Base-by-base conservation (phyloP, 2,888 invertebrate genomes). In the Dascillus cervinus region DNA sequence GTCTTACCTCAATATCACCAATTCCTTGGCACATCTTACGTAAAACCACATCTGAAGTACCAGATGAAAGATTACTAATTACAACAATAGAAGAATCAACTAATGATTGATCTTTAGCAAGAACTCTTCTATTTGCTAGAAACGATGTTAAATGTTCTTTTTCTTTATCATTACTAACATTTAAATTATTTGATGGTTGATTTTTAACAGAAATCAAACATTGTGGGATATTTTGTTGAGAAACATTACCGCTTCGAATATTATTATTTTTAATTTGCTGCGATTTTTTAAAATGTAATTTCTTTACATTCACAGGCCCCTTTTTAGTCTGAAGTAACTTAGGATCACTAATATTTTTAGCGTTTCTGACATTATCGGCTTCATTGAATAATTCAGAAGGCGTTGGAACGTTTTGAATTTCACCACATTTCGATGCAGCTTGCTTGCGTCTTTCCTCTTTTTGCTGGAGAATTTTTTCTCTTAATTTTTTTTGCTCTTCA, bases 21-120 rank as follows among this genome's bases (percentile, higher is more conserved):
- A 70, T 65, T 39, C 65, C 64, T 45, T 65, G 62, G 48, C 69
- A 67, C 62, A 70, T 61, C 43, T 65, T 60, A 33, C 66, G 60
- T 42, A 71, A 60, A 49, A 67, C 67, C 17, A 58, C 49, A 47
- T 68, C 67, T 6, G 65, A 60, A 5, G 69, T 70, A 41, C 64
- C 65, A 9, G 67, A 64, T 15, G 70, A 65, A 38, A 71, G 53
- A 52, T 71, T 70, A 42, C 66, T 69, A 30, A 70, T 57, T 32
- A 58, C 58, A 11, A 71, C 67, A 11, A 63, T 53, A 29, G 64
- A 63, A 3, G 65, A 65, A 33, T 65, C 63, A 8, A 58, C 31
- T 23, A 55, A 46, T 14, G 42, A 26, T 11, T 46, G 39, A 27
- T 53, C 52, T 43, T 52, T 52, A 17, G 53, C 44, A 32, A 56